These are phyloP conservation scores for Heterohyrax brucei DNA, from an alignment of 2,797 vertebrate genomes.

Conservation along the genomic window DNA sequence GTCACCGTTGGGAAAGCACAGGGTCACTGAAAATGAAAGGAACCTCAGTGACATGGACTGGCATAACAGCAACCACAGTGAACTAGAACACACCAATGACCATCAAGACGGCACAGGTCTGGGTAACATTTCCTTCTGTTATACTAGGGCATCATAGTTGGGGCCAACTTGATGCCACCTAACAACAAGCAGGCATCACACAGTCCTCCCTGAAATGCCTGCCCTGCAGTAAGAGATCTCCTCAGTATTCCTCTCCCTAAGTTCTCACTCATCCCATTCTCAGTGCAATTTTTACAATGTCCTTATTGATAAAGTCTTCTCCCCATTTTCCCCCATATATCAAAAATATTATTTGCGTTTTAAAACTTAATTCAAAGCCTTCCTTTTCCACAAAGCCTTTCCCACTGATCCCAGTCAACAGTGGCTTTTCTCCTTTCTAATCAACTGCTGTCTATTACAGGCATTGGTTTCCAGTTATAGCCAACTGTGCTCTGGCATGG, in stretches of 20 bases:
- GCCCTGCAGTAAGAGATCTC: background rate
- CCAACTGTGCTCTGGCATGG: accelerated
- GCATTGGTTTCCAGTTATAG: background rate
- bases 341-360: background rate
- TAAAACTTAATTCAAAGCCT: background rate
- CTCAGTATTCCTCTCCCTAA: background rate
- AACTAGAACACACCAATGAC: too few species aligned
- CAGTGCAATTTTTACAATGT: background rate
- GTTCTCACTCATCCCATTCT: background rate
- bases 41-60: background rate
- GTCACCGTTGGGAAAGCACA: background rate
- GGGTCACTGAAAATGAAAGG: background rate
- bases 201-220: background rate
- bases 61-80: background rate
- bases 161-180: too few species aligned
- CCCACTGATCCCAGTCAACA: background rate
- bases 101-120: too few species aligned
- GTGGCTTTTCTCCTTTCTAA: background rate
- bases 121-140: too few species aligned
- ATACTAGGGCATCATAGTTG: too few species aligned
- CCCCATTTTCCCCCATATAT: background rate
- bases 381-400: background rate
- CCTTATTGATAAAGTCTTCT: background rate
- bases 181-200: too few species aligned
- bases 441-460: too few species aligned